Percentiles rank a stretch among this genome's conserved stretches.
These are phyloP conservation scores for Ephydatia muelleri DNA, from an alignment of 37 sponge, comb jelly and placozoan species.

Conservation along the genomic window DNA sequence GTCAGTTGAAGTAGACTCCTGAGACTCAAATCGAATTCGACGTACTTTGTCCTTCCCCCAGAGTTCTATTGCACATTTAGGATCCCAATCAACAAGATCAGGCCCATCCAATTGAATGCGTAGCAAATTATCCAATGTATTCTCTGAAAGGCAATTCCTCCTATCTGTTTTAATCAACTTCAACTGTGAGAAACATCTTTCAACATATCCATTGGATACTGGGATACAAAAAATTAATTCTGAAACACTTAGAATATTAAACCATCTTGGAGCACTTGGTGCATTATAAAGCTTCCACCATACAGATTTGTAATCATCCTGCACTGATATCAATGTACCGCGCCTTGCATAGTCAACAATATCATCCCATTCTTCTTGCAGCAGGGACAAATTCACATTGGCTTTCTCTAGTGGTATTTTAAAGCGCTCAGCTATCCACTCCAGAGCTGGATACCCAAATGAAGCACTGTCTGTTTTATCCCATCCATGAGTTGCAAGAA, in stretches of 20 bases:
- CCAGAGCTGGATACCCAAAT: slow-evolving; percentile 49
- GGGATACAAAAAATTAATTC: slow-evolving; percentile 54
- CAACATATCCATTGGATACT: slow-evolving; percentile 38
- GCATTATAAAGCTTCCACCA: slow-evolving; percentile 52
- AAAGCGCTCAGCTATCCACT: slow-evolving; percentile 30
- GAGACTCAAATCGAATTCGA: too few species aligned
- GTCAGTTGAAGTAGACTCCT: too few species aligned
- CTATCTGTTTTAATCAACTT: slow-evolving; percentile 43
- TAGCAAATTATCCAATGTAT: slow-evolving; percentile 30
- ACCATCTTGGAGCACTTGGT: slow-evolving; percentile 7
- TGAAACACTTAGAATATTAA: slow-evolving; percentile 12
- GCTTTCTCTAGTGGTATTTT: slow-evolving; percentile 47
- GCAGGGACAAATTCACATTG: not conserved
- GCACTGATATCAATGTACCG: slow-evolving; percentile 32
- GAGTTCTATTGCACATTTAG: slow-evolving; percentile 27
- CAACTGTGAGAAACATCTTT: slow-evolving; percentile 28
- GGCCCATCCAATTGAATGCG: slow-evolving; percentile 38
- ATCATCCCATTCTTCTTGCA: slow-evolving; percentile 61
- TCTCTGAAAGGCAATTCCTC: slow-evolving; percentile 19
- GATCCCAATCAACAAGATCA: slow-evolving; percentile 39
- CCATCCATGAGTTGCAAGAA: slow-evolving; percentile 70
- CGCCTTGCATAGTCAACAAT: slow-evolving; percentile 46
- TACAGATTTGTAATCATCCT: slow-evolving; percentile 15
- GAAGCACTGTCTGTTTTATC: slow-evolving; percentile 15
- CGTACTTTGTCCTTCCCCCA: slow-evolving; percentile 6